Base-by-base conservation (phyloP, 2,113 vertebrate genomes). In the Pelecanus crispus region DNA sequence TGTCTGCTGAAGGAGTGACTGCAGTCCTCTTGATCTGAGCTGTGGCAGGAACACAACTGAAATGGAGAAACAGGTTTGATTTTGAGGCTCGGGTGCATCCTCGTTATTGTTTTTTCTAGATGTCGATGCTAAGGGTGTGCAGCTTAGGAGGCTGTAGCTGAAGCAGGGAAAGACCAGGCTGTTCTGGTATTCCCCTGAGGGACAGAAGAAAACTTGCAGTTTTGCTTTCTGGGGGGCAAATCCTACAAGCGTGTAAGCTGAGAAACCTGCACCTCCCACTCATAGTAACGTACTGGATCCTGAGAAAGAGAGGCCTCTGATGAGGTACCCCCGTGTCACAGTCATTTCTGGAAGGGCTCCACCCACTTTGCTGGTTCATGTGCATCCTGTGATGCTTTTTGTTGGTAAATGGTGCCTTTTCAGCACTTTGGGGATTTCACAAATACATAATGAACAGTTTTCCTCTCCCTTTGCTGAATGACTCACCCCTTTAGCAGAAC, bases 361-460 rank as follows among this genome's bases (percentile, higher is more conserved):
- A 21, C 92, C 71, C 13, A 53, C 94, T 91, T 88, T 67, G 25
- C 88, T 94, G 92, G 31, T 95, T 94, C 74, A 17, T 89, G 42
- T 94, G 92, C 91, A 94, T 94, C 93, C 97, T 94, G 79, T 87
- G 90, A 90, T 96, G 91, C 82, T 95, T 97, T 94, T 92, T 96
- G 97, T 97, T 97, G 96, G 95, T 96, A 92, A 86, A 62, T 74
- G 47, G 71, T 89, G 86, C 87, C 92, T 97, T 92, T 92, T 95
- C 59, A 24, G 89, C 4, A 88, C 95, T 89, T 88, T 91, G 93
- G 97, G 97, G 97, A 94, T 95, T 95, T 97, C 93, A 97, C 96
- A 91, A 91, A 93, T 58, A 91, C 28, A 83, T 34, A 88, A 67
- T 93, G 88, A 94, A 56, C 94, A 83, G 52, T 92, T 90, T 95